Evolutionary conservation across 2,888 invertebrate genomes (phyloP), one percentile per base, ranked within the genome.

Genomic region (Metallyticus violacea): DNA sequence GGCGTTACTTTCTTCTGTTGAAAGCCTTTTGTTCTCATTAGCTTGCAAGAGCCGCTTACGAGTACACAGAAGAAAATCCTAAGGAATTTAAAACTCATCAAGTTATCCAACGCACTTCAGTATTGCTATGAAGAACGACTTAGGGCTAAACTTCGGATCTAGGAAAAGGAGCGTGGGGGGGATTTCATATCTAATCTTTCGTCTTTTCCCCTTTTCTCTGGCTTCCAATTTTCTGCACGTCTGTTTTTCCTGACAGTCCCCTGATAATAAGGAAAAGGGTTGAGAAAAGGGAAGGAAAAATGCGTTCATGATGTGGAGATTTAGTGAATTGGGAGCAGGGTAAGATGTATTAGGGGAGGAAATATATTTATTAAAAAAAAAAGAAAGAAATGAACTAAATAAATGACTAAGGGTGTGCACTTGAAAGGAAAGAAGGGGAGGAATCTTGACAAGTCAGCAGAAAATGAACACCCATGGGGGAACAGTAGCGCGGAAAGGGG

Each of bases 371-470:
- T 27, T 27, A 7, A 25, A n/a, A 28, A 77, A n/a, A 77, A 77
- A 78, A 80, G 30, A 30, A 85, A 30, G 77, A 82, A 86, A 26
- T 85, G 62, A 62, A 79, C 87, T 29, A 85, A 87, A 86, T 86
- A 87, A 87, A 85, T 83, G 85, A 85, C 28, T 85, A 28, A 87
- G 87, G 83, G 87, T 79, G 85, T 85, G 83, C 28, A 62, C 40
- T 85, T 77, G 62, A 86, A 76, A 83, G 83, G 79, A 82, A 40
- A 26, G n/a, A 86, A 76, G 40, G 84, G 83, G 84, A 6, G 85
- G 62, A 84, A 82, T 87, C 86, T 79, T 87, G 83, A 86, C 86
- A 87, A 86, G 87, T 85, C 82, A 86, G 87, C 87, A 86, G 79
- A 86, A 87, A 87, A 84, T 85, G 86, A 85, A 84, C 86, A 85